A percentile compares a stretch with the other conserved stretches of the same genome.
Evolutionary conservation across 2,797 vertebrate genomes (phyloP).

Genomic region (Morus bassanus): DNA sequence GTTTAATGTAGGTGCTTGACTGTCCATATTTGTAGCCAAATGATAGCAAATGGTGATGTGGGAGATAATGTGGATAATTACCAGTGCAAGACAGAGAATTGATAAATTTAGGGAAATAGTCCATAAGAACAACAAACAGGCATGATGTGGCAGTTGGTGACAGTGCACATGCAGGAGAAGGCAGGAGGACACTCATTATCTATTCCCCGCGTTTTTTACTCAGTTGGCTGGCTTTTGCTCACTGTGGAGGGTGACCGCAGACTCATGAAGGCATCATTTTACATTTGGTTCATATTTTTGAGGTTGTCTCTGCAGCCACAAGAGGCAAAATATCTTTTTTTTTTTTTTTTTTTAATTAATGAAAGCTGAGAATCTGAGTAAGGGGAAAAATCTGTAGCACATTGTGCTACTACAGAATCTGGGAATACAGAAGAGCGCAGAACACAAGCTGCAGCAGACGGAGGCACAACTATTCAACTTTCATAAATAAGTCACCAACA

Average conservation of each 20-base stretch:
- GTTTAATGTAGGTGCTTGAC: background rate
- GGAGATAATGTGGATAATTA: background rate
- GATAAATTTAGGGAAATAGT: background rate
- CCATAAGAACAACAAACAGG: background rate
- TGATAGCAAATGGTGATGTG: background rate
- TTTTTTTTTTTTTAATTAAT: background rate
- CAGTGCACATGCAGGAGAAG: background rate
- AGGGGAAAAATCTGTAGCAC: background rate
- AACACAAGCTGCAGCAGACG: background rate
- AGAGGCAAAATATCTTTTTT: background rate
- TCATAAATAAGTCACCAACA: background rate
- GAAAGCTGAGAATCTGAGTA: slow-evolving; percentile 7
- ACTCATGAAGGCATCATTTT: background rate
- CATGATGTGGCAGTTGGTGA: background rate
- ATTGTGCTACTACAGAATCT: background rate
- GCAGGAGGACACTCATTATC: background rate
- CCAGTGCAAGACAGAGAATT: background rate
- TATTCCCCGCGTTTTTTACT: background rate
- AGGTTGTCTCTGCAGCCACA: slow-evolving; percentile 14
- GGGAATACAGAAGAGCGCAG: background rate
- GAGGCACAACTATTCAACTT: background rate
- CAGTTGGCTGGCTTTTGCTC: background rate
- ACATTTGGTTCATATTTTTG: slow-evolving; percentile 48
- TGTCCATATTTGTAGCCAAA: background rate
- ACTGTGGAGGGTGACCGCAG: background rate